Evolutionary conservation across 2,888 invertebrate species (phyloP).

Genomic region (Morpho achilles): DNA sequence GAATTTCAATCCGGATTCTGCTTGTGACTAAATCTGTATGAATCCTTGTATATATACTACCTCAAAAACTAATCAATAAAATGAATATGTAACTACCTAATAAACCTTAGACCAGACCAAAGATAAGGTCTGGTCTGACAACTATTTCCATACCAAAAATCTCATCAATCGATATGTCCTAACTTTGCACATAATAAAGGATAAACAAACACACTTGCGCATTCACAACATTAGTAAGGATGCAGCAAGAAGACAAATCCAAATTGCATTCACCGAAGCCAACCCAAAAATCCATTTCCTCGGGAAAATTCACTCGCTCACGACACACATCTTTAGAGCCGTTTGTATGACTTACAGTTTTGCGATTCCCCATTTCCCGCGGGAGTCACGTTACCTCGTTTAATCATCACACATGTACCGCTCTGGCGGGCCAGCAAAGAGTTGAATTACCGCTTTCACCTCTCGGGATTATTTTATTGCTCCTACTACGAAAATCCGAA

Average conservation of each 20-base stretch:
- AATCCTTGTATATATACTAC: no score
- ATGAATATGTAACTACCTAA: no score
- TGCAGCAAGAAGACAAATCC: background rate
- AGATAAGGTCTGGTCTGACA: no score
- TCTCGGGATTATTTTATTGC: constrained; percentile 28
- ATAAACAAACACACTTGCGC: no score
- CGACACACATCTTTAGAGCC: constrained; percentile 18
- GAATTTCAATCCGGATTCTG: no score
- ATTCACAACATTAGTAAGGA: no score
- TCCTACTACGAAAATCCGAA: constrained; percentile 19
- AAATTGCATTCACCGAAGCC: background rate
- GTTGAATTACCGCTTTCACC: constrained; percentile 34
- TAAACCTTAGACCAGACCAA: no score
- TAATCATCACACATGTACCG: constrained; percentile 38
- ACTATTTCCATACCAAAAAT: no score
- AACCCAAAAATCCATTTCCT: background rate
- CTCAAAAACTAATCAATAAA: no score
- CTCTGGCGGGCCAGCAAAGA: constrained; percentile 30
- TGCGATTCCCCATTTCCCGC: constrained; percentile 27
- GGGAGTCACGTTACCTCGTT: constrained; percentile 33
- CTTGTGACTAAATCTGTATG: no score
- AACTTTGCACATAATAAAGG: no score
- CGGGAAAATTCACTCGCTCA: background rate
- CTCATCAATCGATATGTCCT: no score
- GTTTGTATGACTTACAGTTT: constrained; percentile 26